Evolutionary conservation across 2,888 invertebrate genomes (phyloP).

Genomic region (Apamea anceps): DNA sequence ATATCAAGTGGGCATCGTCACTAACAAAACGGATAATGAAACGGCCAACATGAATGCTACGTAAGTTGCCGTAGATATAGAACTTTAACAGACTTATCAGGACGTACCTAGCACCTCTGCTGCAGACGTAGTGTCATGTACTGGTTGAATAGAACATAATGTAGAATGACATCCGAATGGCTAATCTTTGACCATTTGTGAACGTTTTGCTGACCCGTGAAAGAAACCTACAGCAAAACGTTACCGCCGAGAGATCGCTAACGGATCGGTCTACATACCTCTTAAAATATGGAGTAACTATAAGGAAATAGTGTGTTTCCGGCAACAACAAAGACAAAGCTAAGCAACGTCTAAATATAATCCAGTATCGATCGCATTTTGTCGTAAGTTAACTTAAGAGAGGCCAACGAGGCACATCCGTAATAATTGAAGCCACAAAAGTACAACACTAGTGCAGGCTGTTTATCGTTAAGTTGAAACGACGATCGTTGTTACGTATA

Average conservation of each 20-base stretch:
- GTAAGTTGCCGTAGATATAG: constrained; percentile 65
- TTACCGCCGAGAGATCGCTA: neutral
- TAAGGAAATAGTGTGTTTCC: neutral
- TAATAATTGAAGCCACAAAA: constrained; percentile 44
- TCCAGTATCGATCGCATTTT: constrained; percentile 27
- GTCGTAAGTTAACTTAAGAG: neutral
- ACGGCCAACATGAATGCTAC: constrained; percentile 66
- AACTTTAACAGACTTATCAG: neutral
- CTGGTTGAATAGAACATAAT: neutral
- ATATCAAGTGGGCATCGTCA: constrained; percentile 86
- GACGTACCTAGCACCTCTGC: neutral
- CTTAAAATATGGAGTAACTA: neutral
- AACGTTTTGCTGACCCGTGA: neutral
- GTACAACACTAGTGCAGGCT: constrained; percentile 5
- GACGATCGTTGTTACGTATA: neutral
- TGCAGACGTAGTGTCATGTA: neutral
- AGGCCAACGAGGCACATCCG: neutral
- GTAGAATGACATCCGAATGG: neutral
- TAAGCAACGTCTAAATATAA: constrained; percentile 15
- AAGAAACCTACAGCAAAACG: neutral
- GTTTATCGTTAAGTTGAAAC: constrained; percentile 1
- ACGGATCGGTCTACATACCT: neutral
- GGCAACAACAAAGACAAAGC: neutral
- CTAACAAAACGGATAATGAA: constrained; percentile 79
- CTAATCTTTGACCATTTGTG: neutral